Evolutionary conservation across 1,140 invertebrate species (phyloP), one percentile per base, ranked within the genome.

Genomic region (Charaxes varanes): DNA sequence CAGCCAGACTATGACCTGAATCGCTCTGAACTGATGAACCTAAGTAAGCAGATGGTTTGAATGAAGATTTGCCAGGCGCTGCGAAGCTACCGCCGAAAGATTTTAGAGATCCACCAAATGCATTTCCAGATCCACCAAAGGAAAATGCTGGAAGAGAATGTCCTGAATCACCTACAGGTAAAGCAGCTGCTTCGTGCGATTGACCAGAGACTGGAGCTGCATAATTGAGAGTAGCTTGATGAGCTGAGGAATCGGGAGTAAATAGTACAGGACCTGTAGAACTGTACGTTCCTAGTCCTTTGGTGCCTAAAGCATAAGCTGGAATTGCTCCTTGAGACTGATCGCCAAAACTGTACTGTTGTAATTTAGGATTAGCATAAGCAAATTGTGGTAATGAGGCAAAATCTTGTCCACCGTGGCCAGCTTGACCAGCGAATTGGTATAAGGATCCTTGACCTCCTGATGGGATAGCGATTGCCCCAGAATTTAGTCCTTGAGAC

Each of bases 201-300:
- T 73, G 70, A 11, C 66, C 65, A 36, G 60, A 50, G 28, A 41
- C 73, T 14, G 65, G 54, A 15, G 56, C 53, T 19, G 48, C 58
- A 19, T 72, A 73, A 8, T 36, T 58, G 6, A 53, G 40, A 41
- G 62, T 36, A 2, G 59, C 46, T 35, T 61, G 57, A 15, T 48
- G 58, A 12, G 43, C 46, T 2, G 62, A 53, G 31, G 60, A 45
- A 14, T 71, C 70, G 12, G 73, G 72, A 30, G 55, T 58, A 40
- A 83, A 83, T 5, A 83, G 31, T 5, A 80, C 76, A 13, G 79
- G 79, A 22, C 76, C 76, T 35, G 73, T 80, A 19, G 76, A 70
- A 34, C 67, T 43, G 22, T 69, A 80, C 24, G 67, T 70, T 11
- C 76, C 60, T 1, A 80, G 55, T 19, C 76, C 79, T 45, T 83